Base-by-base conservation (phyloP, 1,140 invertebrate species). In the Danaus plexippus region DNA sequence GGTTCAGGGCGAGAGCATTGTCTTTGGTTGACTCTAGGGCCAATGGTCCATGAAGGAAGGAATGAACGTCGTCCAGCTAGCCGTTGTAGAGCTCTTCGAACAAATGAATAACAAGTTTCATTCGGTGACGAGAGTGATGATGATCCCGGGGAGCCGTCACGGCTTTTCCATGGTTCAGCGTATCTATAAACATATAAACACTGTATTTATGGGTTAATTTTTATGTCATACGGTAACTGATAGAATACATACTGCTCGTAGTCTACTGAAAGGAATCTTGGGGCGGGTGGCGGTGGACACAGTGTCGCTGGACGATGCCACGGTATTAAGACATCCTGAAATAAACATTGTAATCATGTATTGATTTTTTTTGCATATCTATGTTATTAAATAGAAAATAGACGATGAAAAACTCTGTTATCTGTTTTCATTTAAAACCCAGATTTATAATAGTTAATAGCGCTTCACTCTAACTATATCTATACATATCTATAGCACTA, bases 271-370 rank as follows among this genome's bases (percentile, higher is more conserved):
- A 87, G 72, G 51, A 85, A 87, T 40, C 92, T 90, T 8, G 91
- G 87, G 40, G 93, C 91, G 9, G 91, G 87, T 2, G 90, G 91
- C 9, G 92, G 92, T 1, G 91, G 90, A 63, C 90, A 91, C 11
- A 91, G 75, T 6, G 85, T 91, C 58, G 90, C 90, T 2, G 94
- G 93, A 49, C 92, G 89, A 67, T 96, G 94, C 96, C 97, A 98
- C 1, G 97, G 97, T 57, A 99, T 95, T 40, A 99, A 87, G 44
- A 99, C 96, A 87, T 99, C 97, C 88, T 97, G 94, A 43, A 94
- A 79, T 1, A 55, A 52, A 53, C 13, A 42, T 7, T 32, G 7
- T 32, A 5, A 32, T 8, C 1, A 32, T 32, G 7, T 32, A 32
- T 32, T 3, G 0, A 32, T 32, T 3, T 32, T 15, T 7, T 32